Conservation (phyloP, 2,888 invertebrate genomes). For the Adelognathus sp. region DNA sequence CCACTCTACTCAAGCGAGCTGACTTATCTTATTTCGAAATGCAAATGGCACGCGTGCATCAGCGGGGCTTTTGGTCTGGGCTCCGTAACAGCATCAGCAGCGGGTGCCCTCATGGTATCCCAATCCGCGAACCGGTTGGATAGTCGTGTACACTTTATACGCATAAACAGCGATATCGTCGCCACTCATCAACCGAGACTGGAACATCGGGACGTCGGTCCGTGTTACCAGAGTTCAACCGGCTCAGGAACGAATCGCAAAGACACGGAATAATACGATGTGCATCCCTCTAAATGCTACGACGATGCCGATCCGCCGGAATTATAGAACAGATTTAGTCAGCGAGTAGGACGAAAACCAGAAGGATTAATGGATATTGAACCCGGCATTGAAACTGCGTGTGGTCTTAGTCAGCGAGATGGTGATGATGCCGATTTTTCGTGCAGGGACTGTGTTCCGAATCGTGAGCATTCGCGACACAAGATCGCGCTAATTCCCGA, state of each 20-base stretch:
- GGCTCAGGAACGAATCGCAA: background rate
- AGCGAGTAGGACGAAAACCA: background rate
- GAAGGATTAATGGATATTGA: slow-evolving; percentile 31
- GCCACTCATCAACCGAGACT: slow-evolving; percentile 18
- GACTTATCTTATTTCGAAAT: slow-evolving; percentile 59
- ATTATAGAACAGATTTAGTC: slow-evolving; percentile 15
- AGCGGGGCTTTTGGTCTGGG: slow-evolving; percentile 16
- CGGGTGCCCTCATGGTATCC: slow-evolving; percentile 19
- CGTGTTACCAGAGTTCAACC: background rate
- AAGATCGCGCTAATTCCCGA: background rate
- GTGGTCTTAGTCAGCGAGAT: slow-evolving; percentile 29
- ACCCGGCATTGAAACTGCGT: background rate
- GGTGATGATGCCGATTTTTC: slow-evolving; percentile 13
- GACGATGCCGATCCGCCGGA: slow-evolving; percentile 31
- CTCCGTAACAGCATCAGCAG: slow-evolving; percentile 13
- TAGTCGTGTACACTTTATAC: slow-evolving; percentile 9
- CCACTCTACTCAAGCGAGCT: slow-evolving; percentile 43
- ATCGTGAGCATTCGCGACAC: background rate
- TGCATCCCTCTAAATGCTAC: background rate
- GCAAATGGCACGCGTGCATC: slow-evolving; percentile 59
- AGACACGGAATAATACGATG: background rate
- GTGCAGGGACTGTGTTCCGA: slow-evolving; percentile 44
- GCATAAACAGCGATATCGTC: slow-evolving; percentile 49
- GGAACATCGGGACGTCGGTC: slow-evolving; percentile 8
- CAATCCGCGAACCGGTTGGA: slow-evolving; percentile 54